These are phyloP conservation scores for Zoanthus solanderi DNA, from an alignment of 92 coral and sea anemone species.

Conservation along the genomic window DNA sequence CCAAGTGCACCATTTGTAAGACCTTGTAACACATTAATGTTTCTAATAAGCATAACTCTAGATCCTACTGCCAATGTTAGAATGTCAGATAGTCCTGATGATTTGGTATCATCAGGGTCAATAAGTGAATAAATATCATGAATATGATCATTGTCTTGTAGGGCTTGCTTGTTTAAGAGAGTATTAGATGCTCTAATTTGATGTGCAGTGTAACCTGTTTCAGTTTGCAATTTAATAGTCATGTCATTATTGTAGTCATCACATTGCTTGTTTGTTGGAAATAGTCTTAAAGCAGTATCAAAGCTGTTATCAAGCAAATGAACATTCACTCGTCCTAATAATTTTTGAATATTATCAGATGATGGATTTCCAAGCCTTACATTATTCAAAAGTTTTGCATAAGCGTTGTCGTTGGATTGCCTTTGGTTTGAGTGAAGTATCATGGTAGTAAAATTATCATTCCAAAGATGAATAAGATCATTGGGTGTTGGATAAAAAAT, in stretches of 20 bases:
- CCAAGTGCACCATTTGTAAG: constrained; percentile 73
- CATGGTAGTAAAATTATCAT: not conserved
- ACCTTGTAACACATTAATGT: constrained; percentile 50
- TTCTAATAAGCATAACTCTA: constrained; percentile 62
- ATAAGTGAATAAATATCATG: not conserved
- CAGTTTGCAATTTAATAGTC: not conserved
- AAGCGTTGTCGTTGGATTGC: not conserved
- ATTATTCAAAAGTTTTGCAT: not conserved
- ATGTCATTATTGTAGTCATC: not conserved
- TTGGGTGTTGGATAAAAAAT: not conserved
- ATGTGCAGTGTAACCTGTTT: constrained; percentile 5
- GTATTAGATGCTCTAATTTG: not conserved
- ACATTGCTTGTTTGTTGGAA: constrained; percentile 1
- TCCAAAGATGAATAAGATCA: constrained; percentile 29
- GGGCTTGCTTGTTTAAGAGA: constrained; percentile 1
- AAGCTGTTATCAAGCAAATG: constrained; percentile 7
- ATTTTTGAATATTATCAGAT: constrained; percentile 19
- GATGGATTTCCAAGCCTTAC: constrained; percentile 26
- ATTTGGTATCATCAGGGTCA: constrained; percentile 22
- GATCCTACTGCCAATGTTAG: constrained; percentile 34
- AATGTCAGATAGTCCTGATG: constrained; percentile 30
- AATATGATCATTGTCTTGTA: constrained; percentile 4
- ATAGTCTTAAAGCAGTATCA: constrained; percentile 6
- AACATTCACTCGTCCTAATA: constrained; percentile 9
- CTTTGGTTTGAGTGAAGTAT: not conserved